Evolutionary conservation across 1,140 invertebrate genomes (phyloP).

Genomic region (Cydia strobilella): DNA sequence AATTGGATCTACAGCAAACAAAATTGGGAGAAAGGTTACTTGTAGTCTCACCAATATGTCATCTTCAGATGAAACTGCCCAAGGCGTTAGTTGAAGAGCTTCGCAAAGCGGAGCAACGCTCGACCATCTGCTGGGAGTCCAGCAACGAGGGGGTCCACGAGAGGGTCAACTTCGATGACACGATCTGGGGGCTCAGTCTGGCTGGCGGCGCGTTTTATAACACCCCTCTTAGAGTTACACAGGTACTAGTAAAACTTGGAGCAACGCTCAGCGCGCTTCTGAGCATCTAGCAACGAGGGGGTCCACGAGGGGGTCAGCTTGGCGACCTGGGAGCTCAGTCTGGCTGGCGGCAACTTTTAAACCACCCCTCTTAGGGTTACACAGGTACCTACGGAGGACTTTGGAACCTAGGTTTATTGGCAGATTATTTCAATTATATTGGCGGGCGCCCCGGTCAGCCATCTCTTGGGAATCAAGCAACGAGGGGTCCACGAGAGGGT

Average conservation of each 20-base stretch:
- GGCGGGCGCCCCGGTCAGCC: no score
- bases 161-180: constrained; percentile 50
- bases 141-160: constrained; percentile 48
- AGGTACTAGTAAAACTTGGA: constrained; percentile 31
- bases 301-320: constrained; percentile 50
- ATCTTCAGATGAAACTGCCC: constrained; percentile 11
- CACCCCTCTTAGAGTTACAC: constrained; percentile 43
- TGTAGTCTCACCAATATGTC: neutral
- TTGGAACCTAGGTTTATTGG: no score
- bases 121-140: constrained; percentile 42
- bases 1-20: neutral
- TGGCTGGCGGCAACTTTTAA: no score
- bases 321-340: constrained; percentile 48
- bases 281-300: constrained; percentile 46
- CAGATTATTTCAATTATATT: no score
- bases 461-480: constrained; percentile 42
- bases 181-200: constrained; percentile 49
- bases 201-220: constrained; percentile 45
- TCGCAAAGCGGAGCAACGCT: constrained; percentile 11
- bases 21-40: no score
- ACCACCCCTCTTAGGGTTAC: constrained; percentile 44
- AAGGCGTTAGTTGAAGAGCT: constrained; percentile 8
- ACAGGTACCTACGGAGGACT: no score
- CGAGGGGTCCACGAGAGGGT: constrained; percentile 48
- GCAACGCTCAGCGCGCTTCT: no score